Evolutionary conservation across 2,113 vertebrate genomes (phyloP), one percentile per base, ranked within the genome.

Genomic region (Murina feae): DNA sequence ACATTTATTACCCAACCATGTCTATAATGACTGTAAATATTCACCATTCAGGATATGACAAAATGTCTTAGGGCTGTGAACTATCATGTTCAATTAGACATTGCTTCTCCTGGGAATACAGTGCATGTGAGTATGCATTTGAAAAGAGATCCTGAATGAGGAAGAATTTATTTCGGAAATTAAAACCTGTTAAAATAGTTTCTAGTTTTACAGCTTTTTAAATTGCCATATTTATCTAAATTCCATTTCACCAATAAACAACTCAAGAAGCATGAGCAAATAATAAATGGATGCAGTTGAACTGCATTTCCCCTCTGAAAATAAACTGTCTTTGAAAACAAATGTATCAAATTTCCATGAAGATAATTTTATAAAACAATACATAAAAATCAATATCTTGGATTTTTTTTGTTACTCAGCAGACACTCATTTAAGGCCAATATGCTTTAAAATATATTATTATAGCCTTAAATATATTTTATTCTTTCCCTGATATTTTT

Each of bases 81-180:
- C 82, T 69, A 92, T 13, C 60, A 25, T 89, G 89, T 96, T 93
- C 79, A 94, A 83, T 96, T 96, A 96, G 68, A 47, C 14, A 39
- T 42, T 7, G 65, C 53, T 42, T 94, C 75, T 96, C 89, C 65
- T 37, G 83, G 58, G 90, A 94, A 30, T 21, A 5, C 2, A 49
- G 9, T 4, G 47, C 5, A 23, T 84, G 78, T 91, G 86, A 30
- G 25, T 44, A n/a, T 35, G 95, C 87, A 93, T 90, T 63, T 93
- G 60, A 95, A 89, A n/a, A 96, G 75, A 72, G 9, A 72, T 60
- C 35, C 44, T 72, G 63, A 86, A 63, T 80, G 74, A 86, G 20
- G 49, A 51, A 65, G 55, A 91, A 96, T 95, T 93, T 96, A 86
- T 85, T 92, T 96, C 72, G 78, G 47, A 91, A 93, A 94, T 96